Conservation (phyloP, 2,797 vertebrate genomes). For the Cyprinodon diabolis region DNA sequence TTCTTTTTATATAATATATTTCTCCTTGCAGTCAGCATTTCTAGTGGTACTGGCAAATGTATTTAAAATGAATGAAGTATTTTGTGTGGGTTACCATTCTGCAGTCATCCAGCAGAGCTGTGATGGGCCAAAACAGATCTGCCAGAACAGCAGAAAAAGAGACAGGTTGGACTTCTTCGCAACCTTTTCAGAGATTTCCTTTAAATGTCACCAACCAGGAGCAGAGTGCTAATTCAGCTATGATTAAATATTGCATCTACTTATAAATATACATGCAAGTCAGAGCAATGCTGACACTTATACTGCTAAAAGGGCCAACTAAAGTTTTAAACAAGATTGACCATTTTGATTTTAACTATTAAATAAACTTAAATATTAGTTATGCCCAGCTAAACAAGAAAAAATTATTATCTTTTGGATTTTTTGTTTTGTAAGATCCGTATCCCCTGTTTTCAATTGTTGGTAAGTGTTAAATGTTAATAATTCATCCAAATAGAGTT, state of each 20-base stretch:
- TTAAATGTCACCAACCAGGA: neutral
- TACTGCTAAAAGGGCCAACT: neutral
- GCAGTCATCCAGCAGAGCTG: neutral
- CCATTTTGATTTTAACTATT: neutral
- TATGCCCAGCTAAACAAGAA: neutral
- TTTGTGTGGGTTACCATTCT: neutral
- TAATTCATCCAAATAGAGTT: neutral
- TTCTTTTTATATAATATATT: neutral
- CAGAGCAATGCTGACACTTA: neutral
- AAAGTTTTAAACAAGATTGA: neutral
- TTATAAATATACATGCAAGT: neutral
- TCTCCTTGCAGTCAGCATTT: slow-evolving; percentile 5
- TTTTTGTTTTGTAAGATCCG: neutral
- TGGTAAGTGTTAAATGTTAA: too few relatives aligned
- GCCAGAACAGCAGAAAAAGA: slow-evolving; percentile 7
- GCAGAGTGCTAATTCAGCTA: neutral
- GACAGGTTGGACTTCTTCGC: neutral
- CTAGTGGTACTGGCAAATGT: slow-evolving; percentile 4
- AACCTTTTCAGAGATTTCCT: slow-evolving; percentile 1
- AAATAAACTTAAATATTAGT: too few relatives aligned
- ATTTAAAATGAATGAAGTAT: neutral
- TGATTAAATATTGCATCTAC: slow-evolving; percentile 3
- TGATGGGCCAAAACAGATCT: slow-evolving; percentile 3
- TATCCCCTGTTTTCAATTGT: too few relatives aligned
- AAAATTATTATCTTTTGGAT: neutral